phyloP scores from a whole-genome alignment of 2,888 invertebrate genomes.

The Trachelus tabidus region DNA sequence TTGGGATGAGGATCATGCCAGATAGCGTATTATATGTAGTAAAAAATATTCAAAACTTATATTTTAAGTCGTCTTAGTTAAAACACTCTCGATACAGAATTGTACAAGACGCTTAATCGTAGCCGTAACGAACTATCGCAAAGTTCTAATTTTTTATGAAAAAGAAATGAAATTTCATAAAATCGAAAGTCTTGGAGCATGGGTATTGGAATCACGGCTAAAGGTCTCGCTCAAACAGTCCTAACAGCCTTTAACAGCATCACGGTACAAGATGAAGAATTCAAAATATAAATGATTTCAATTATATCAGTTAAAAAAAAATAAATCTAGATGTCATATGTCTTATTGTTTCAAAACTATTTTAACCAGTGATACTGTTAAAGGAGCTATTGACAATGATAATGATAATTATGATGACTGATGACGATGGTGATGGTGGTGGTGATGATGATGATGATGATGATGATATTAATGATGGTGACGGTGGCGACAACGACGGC shows the following conservation, averaged over 20 bases:
- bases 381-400: not conserved
- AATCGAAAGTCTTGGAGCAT: slow-evolving; percentile 30
- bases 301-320: not conserved
- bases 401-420: not conserved
- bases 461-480: not conserved
- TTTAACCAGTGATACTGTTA: not conserved
- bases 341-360: not conserved
- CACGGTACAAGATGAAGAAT: not conserved
- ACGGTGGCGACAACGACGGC: not conserved
- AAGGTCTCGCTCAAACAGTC: not conserved
- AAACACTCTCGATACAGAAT: slow-evolving; percentile 58
- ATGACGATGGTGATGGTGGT: not conserved
- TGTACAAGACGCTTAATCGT: slow-evolving; percentile 57
- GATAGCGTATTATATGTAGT: slow-evolving; percentile 43
- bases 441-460: not conserved
- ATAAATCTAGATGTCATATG: not conserved
- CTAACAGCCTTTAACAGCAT: not conserved
- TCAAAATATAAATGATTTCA: not conserved
- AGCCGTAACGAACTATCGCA: slow-evolving; percentile 50
- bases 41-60: slow-evolving; percentile 66
- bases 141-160: slow-evolving; percentile 25
- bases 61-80: slow-evolving; percentile 60
- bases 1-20: not conserved
- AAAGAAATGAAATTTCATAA: slow-evolving; percentile 37
- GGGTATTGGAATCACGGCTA: not conserved